These are phyloP conservation scores for Tanypteryx hageni DNA, from an alignment of 2,888 invertebrate genomes.

Conservation along the genomic window DNA sequence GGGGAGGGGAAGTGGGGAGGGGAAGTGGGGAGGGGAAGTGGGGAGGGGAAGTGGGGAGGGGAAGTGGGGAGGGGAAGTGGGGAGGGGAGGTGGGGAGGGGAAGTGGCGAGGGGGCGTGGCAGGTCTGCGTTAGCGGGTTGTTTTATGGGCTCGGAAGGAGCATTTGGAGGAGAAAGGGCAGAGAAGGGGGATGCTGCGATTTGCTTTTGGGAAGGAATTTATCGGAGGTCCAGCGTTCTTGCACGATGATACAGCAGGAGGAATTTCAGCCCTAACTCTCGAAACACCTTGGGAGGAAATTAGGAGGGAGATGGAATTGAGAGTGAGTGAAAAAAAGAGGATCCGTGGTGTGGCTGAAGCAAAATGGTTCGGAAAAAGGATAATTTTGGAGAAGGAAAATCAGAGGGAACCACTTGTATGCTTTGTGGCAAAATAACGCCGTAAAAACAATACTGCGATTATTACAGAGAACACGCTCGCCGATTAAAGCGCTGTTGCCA, in stretches of 20 bases:
- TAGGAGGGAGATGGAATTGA: neutral
- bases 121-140: neutral
- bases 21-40: too few relatives aligned
- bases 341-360: neutral
- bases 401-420: too few relatives aligned
- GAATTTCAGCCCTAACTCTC: neutral
- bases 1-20: too few relatives aligned
- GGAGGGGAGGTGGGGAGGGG: neutral
- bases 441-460: too few relatives aligned
- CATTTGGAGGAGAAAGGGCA: neutral
- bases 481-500: too few relatives aligned
- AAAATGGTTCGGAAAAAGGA: neutral
- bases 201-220: neutral
- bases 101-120: neutral
- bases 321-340: neutral
- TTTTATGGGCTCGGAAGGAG: neutral
- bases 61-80: neutral
- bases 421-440: too few relatives aligned
- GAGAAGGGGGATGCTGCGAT: neutral
- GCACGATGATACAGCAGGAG: neutral
- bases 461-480: too few relatives aligned
- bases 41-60: too few relatives aligned
- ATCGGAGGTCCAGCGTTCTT: neutral
- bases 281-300: neutral
- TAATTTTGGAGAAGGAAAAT: too few relatives aligned